Evolutionary conservation across 2,113 vertebrate species (phyloP).

Genomic region (Saimiri boliviensis): DNA sequence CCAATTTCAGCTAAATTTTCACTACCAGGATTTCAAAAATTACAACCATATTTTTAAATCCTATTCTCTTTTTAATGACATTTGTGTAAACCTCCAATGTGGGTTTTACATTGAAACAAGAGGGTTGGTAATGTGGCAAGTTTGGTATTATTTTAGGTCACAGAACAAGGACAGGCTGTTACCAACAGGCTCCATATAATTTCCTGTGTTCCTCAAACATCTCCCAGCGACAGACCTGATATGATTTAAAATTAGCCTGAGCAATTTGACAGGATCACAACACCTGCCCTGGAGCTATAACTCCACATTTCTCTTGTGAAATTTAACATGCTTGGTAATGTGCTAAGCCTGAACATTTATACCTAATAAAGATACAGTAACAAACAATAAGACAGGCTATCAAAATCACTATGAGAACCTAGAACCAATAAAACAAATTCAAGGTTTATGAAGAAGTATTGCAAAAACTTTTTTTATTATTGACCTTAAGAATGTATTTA

Average conservation of each 20-base stretch:
- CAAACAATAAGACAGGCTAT: not conserved
- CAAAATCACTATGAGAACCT: not conserved
- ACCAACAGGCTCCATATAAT: not conserved
- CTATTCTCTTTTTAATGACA: not conserved
- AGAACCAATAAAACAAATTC: not conserved
- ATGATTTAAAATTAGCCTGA: slow-evolving; percentile 26
- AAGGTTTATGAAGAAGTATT: not conserved
- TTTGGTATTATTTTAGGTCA: slow-evolving; percentile 31
- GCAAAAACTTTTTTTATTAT: not conserved
- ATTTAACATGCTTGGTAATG: not conserved
- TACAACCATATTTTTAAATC: slow-evolving; percentile 28
- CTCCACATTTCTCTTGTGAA: not conserved
- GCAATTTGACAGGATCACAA: slow-evolving; percentile 14
- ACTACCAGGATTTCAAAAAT: not conserved
- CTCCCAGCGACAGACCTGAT: slow-evolving; percentile 30
- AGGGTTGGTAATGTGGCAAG: not conserved
- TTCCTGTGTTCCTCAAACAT: slow-evolving; percentile 29
- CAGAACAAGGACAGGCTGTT: slow-evolving; percentile 20
- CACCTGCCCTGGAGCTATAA: not conserved
- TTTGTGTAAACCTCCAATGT: not conserved
- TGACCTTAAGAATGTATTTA: not conserved
- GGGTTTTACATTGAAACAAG: not conserved
- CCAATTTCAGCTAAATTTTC: not conserved
- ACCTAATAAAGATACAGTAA: not conserved
- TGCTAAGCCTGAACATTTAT: not conserved